Conservation (phyloP, 1,140 invertebrate species). For the Atopsyche davidsoni region DNA sequence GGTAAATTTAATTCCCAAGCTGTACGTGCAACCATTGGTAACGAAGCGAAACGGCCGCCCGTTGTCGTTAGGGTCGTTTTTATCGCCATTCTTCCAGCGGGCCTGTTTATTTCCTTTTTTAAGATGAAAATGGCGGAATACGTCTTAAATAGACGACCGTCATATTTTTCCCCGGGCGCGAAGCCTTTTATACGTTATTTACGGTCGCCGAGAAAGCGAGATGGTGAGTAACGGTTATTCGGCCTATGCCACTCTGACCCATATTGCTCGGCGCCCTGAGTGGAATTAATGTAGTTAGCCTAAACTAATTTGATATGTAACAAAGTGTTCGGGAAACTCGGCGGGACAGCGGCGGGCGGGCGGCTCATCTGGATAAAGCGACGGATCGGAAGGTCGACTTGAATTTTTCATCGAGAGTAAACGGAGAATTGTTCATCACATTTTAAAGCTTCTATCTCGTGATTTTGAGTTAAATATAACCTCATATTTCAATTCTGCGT, state of each 20-base stretch:
- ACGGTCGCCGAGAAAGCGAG: not conserved
- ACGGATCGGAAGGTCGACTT: no score
- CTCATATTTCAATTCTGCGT: no score
- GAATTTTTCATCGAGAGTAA: no score
- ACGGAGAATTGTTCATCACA: no score
- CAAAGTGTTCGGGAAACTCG: constrained; percentile 2
- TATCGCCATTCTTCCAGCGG: constrained; percentile 7
- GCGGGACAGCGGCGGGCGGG: not conserved
- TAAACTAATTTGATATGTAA: constrained; percentile 17
- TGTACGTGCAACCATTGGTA: constrained; percentile 11
- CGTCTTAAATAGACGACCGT: constrained; percentile 6
- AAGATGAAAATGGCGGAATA: constrained; percentile 5
- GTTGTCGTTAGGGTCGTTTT: constrained; percentile 16
- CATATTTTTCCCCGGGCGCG: constrained; percentile 9
- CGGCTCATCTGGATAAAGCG: no score
- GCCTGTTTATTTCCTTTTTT: constrained; percentile 9
- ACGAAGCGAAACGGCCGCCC: constrained; percentile 14
- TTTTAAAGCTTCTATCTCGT: no score
- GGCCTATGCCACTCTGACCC: not conserved
- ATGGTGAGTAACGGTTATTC: not conserved
- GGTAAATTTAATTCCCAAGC: constrained; percentile 10
- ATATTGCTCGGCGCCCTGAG: constrained; percentile 6
- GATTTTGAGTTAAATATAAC: no score
- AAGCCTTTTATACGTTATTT: constrained; percentile 16
- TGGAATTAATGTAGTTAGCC: constrained; percentile 18